Evolutionary conservation across 2,888 invertebrate genomes (phyloP), one percentile per base, ranked within the genome.

Genomic region (Ashinkailepas kermadecensis): DNA sequence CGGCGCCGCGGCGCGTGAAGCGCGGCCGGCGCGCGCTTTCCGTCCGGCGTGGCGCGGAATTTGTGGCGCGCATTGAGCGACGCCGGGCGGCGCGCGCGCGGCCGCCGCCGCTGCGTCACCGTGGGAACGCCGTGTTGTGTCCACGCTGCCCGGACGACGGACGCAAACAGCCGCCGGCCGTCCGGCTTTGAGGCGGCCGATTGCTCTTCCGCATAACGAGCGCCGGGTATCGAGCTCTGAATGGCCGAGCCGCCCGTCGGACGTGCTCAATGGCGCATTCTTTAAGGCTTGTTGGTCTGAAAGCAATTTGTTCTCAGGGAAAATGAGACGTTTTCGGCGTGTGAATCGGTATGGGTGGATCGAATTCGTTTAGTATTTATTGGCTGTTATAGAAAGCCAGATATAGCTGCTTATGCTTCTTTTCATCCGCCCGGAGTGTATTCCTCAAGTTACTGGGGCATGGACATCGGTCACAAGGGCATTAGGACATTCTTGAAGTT

Each of bases 231-330:
- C 25, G 3, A 6, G 39, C 70, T 8, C 70, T 70, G 70, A 70
- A 70, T 70, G 15, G 13, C 6, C 39, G 39, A 15, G 10, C 23
- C 0, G 39, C 12, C 7, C 39, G 13, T 1, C 13, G 25, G 70
- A 12, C 6, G 15, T 3, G 70, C 70, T 70, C 39, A 70, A 70
- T 39, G 39, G 39, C 70, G 15, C 7, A 39, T 6, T 70, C 70
- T 70, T 70, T 15, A 6, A 23, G 39, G 70, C 70, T 39, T 70
- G 70, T 70, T 70, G 39, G 39, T 39, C 13, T 70, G 70, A 70
- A 70, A 70, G 70, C 25, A 70, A 70, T 70, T 70, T 70, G 70
- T 70, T 70, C 70, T 70, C 70, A 70, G 70, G 70, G 39, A 70
- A 70, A 70, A 70, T 70, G 70, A 70, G 70, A 70, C 70, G 39